Evolutionary conservation across 2,888 invertebrate species (phyloP).

Genomic region (Boloria selene): DNA sequence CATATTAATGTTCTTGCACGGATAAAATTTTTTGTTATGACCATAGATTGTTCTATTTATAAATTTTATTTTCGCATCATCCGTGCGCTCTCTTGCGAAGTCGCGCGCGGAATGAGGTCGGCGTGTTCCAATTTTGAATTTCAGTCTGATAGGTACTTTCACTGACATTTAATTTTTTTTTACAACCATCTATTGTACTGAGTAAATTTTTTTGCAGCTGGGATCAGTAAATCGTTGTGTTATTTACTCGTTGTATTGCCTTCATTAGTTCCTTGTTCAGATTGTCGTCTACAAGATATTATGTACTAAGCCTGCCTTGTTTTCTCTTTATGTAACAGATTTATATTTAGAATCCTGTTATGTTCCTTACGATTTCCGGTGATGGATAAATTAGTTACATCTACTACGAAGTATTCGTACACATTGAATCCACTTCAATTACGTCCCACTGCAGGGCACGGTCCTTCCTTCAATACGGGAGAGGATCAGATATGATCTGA

Average conservation of each 20-base stretch:
- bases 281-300: slow-evolving; percentile 17
- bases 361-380: slow-evolving; percentile 22
- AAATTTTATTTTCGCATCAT: slow-evolving; percentile 67
- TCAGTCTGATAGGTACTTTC: slow-evolving; percentile 68
- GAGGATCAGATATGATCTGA: no score
- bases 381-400: background rate
- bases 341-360: slow-evolving; percentile 25
- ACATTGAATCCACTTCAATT: no score
- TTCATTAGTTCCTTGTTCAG: slow-evolving; percentile 35
- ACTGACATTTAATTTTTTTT: slow-evolving; percentile 48
- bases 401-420: no score
- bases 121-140: slow-evolving; percentile 76
- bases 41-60: slow-evolving; percentile 50
- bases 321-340: slow-evolving; percentile 37
- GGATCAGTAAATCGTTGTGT: slow-evolving; percentile 17
- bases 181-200: slow-evolving; percentile 18
- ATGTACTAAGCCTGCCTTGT: slow-evolving; percentile 26
- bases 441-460: no score
- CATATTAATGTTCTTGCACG: slow-evolving; percentile 12
- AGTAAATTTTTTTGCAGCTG: slow-evolving; percentile 17
- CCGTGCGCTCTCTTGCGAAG: slow-evolving; percentile 64
- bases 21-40: slow-evolving; percentile 20
- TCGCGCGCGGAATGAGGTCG: slow-evolving; percentile 72
- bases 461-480: no score
- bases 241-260: slow-evolving; percentile 29